Evolutionary conservation across 2,888 invertebrate species (phyloP), one percentile per base, ranked within the genome.

Genomic region (Lydus trimaculatus): DNA sequence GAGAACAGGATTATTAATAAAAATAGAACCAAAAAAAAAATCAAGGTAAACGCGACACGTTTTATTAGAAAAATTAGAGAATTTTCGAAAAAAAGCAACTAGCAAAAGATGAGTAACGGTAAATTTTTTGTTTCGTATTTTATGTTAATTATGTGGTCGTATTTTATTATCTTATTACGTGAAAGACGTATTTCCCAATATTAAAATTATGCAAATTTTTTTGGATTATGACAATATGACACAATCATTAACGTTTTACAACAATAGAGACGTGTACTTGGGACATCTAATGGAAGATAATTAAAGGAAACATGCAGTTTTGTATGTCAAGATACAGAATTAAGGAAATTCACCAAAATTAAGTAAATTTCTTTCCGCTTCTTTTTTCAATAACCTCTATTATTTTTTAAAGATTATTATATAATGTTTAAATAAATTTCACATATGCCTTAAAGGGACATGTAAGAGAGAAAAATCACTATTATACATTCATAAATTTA

Each of bases 121-220:
- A 28, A 28, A 28, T 28, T 28, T 28, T 2, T 28, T 28, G 2
- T 4, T 28, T 28, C 28, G 28, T 28, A 28, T 20, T 48, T 48
- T 17, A 6, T 17, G 39, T 17, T n/a, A 43, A 43, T 43, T 5
- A 43, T 17, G 8, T 0, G 9, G 9, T 20, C 9, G 8, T 39
- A 20, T 48, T 48, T 7, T 48, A 20, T 23, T 52, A 9, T 56
- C 6, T 1, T 56, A 13, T 56, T 56, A 56, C 25, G 13, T 25
- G 56, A 56, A 4, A 25, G 56, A 56, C 25, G 25, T 6, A 25
- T 56, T 56, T 25, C 25, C 25, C 15, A 56, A 56, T 9, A 23
- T 25, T 5, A 56, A 11, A 56, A 56, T 56, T 56, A 56, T 56
- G 56, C 56, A 56, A 56, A 56, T 56, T 56, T 56, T 13, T 23